Evolutionary conservation across 2,888 invertebrate genomes (phyloP).

Genomic region (Drosophila colorata): DNA sequence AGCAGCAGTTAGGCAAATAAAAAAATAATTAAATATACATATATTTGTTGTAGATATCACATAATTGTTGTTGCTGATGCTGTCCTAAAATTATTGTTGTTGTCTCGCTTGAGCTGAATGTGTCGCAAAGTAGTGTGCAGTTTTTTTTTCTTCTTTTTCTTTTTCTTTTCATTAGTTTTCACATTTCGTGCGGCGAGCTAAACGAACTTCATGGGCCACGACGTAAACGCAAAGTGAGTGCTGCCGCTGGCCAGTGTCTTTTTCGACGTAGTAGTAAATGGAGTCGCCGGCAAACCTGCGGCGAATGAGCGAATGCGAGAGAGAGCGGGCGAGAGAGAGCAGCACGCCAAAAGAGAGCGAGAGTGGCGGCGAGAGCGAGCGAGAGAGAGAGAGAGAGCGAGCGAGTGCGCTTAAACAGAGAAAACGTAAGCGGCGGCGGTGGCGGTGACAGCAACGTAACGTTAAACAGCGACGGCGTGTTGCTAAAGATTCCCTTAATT

Average conservation of each 20-base stretch:
- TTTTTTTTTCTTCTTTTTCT: conserved; percentile 57
- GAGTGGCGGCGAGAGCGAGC: conserved; percentile 10
- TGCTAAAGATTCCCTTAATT: conserved; percentile 13
- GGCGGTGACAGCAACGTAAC: conserved; percentile 28
- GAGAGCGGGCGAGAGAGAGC: conserved; percentile 41
- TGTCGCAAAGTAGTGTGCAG: conserved; percentile 34
- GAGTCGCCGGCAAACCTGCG: conserved; percentile 66
- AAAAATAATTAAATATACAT: conserved; percentile 11
- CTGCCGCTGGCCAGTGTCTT: conserved; percentile 44
- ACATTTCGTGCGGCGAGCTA: conserved; percentile 54
- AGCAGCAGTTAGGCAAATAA: conserved; percentile 64
- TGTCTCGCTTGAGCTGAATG: conserved; percentile 34
- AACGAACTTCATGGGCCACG: conserved; percentile 74
- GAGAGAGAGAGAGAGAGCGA: conserved; percentile 20
- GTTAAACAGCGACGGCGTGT: conserved; percentile 29
- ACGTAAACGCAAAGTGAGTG: conserved; percentile 73
- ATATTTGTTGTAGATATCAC: conserved; percentile 72
- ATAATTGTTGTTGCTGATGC: conserved; percentile 66
- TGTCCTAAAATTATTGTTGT: conserved; percentile 39
- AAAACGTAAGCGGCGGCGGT: conserved; percentile 46
- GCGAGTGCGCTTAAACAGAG: conserved; percentile 38
- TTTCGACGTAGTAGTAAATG: conserved; percentile 61
- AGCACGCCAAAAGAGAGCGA: conserved; percentile 26
- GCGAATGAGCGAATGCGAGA: conserved; percentile 26
- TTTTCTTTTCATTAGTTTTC: conserved; percentile 48